phyloP scores from a whole-genome alignment of 2,113 vertebrate genomes.

The Sialia sialis region DNA sequence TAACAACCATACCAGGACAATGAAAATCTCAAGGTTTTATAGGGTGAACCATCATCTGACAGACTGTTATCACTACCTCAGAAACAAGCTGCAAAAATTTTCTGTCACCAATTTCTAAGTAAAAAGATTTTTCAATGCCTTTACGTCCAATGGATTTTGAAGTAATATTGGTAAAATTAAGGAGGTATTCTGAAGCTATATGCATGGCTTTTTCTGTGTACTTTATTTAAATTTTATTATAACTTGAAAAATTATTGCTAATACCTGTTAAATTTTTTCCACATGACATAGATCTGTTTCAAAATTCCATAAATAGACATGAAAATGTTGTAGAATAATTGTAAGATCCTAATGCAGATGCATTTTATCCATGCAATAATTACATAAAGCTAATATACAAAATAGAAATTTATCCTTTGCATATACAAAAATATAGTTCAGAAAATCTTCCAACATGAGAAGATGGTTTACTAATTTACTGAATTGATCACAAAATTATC shows the following conservation, averaged over 20 bases:
- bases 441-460: not conserved
- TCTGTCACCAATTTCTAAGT: not conserved
- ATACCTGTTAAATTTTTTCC: not conserved
- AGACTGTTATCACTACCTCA: not conserved
- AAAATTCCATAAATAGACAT: not conserved
- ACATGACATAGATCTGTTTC: not conserved
- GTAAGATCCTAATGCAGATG: not conserved
- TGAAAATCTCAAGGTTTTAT: not conserved
- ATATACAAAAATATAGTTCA: not conserved
- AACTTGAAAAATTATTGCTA: not conserved
- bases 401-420: not conserved
- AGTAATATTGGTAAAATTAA: no score
- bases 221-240: not conserved
- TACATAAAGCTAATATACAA: not conserved
- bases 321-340: not conserved
- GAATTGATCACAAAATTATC: not conserved
- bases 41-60: not conserved
- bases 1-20: not conserved
- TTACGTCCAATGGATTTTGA: no score
- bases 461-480: not conserved
- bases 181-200: not conserved
- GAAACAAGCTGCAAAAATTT: not conserved
- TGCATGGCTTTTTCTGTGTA: not conserved
- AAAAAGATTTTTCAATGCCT: not conserved
- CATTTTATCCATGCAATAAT: not conserved